These are phyloP conservation scores for Achroia grisella DNA, from an alignment of 1,140 invertebrate species.

Conservation along the genomic window DNA sequence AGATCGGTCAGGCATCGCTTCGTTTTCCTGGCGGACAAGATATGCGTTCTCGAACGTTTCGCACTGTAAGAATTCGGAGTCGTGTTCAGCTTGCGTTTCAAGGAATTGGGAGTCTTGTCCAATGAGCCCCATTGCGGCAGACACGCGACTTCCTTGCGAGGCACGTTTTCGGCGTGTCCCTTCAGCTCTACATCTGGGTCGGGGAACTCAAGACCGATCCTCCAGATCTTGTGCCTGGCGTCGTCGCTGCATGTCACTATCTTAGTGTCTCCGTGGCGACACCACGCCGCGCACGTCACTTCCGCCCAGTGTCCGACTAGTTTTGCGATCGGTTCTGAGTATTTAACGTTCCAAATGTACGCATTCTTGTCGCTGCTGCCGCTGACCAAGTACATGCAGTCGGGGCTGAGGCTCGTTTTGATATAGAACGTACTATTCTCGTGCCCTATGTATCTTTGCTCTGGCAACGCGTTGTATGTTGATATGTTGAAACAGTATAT, in stretches of 20 bases:
- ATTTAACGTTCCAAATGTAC: conserved; percentile 86
- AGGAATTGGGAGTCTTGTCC: conserved; percentile 68
- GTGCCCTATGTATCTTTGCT: conserved; percentile 79
- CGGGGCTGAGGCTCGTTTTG: conserved; percentile 85
- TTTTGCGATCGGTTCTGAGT: conserved; percentile 77
- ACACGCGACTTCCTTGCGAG: conserved; percentile 19
- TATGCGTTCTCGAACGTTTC: conserved; percentile 16
- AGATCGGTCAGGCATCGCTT: conserved; percentile 51
- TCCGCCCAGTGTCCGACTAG: conserved; percentile 85
- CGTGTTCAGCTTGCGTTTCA: conserved; percentile 45
- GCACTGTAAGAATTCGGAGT: conserved; percentile 29
- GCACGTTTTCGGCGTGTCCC: conserved; percentile 74
- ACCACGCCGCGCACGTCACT: conserved; percentile 90
- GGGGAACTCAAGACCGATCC: conserved; percentile 72
- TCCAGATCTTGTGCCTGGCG: conserved; percentile 84
- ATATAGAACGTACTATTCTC: conserved; percentile 88
- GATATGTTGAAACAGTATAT: conserved; percentile 90
- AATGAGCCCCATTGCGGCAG: conserved; percentile 49
- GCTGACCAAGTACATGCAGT: conserved; percentile 85
- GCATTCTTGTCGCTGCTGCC: conserved; percentile 89
- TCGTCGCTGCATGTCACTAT: conserved; percentile 89
- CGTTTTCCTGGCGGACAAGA: conserved; percentile 21
- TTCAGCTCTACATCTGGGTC: conserved; percentile 64
- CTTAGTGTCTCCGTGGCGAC: conserved; percentile 68
- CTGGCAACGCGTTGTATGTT: conserved; percentile 79